phyloP scores from a whole-genome alignment of 2,888 invertebrate species.

The Gymnosoma rotundatum region DNA sequence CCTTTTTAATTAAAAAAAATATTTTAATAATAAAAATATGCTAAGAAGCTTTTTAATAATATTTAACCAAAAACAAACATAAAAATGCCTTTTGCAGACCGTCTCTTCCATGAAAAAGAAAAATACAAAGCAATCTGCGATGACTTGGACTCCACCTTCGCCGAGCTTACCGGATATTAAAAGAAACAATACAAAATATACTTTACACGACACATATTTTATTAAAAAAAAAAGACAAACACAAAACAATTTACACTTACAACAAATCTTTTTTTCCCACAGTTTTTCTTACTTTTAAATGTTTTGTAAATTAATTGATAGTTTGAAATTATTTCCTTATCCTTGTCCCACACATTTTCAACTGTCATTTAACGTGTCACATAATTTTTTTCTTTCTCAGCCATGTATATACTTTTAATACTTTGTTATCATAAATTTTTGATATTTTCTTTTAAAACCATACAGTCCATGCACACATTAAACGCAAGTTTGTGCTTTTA shows the following conservation, averaged over 20 bases:
- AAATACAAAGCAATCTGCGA: conserved; percentile 98
- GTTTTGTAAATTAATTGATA: conserved; percentile 41
- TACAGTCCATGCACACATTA: conserved; percentile 17
- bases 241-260: conserved; percentile 28
- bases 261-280: conserved; percentile 18
- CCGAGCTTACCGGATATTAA: conserved; percentile 98
- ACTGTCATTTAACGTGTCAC: conserved; percentile 6
- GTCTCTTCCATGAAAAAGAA: conserved; percentile 91
- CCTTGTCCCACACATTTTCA: not conserved
- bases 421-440: conserved; percentile 27
- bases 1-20: conserved; percentile 22
- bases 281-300: conserved; percentile 8
- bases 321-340: conserved; percentile 40
- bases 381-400: conserved; percentile 5
- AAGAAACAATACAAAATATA: conserved; percentile 56
- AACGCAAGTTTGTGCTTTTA: conserved; percentile 59
- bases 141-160: conserved; percentile 98
- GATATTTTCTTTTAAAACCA: conserved; percentile 22
- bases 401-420: conserved; percentile 56
- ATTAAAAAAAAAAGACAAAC: conserved; percentile 28
- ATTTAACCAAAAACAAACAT: conserved; percentile 74
- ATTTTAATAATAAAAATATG: conserved; percentile 66
- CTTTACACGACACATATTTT: conserved; percentile 26
- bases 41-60: conserved; percentile 74
- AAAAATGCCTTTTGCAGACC: conserved; percentile 87